Evolutionary conservation across 1,140 invertebrate genomes (phyloP).

Genomic region (Platyura marginata): DNA sequence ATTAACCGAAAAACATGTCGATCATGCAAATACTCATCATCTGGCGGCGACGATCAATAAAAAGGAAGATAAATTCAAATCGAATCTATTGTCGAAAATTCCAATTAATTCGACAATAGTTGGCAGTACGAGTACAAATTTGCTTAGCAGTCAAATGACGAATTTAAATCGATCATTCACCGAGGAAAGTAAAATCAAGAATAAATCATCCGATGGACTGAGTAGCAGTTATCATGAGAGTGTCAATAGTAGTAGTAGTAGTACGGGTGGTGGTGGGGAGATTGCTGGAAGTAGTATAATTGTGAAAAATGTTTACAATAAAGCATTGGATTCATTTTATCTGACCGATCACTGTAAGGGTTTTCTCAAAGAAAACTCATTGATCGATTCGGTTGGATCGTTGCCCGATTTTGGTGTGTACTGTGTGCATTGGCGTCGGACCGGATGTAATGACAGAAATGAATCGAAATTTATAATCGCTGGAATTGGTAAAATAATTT

Average conservation of each 20-base stretch:
- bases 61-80: conserved; percentile 10
- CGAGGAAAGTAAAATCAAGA: not conserved
- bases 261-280: conserved; percentile 1
- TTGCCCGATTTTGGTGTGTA: conserved; percentile 15
- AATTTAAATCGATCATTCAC: not conserved
- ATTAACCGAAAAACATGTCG: too few relatives aligned
- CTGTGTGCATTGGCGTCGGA: conserved; percentile 20
- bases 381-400: conserved; percentile 4
- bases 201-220: not conserved
- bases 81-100: conserved; percentile 16
- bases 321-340: conserved; percentile 18
- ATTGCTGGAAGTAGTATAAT: conserved; percentile 6
- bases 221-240: too few relatives aligned
- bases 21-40: too few relatives aligned
- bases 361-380: conserved; percentile 17
- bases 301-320: conserved; percentile 12
- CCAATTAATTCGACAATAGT: conserved; percentile 21
- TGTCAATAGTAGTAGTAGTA: not conserved
- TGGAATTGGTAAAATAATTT: conserved; percentile 8
- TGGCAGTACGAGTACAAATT: conserved; percentile 8
- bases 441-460: conserved; percentile 17
- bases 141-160: not conserved
- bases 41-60: too few relatives aligned
- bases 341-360: conserved; percentile 17
- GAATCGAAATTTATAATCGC: conserved; percentile 22